Evolutionary conservation across 2,888 invertebrate species (phyloP).

Genomic region (Ichneumon xanthorius): DNA sequence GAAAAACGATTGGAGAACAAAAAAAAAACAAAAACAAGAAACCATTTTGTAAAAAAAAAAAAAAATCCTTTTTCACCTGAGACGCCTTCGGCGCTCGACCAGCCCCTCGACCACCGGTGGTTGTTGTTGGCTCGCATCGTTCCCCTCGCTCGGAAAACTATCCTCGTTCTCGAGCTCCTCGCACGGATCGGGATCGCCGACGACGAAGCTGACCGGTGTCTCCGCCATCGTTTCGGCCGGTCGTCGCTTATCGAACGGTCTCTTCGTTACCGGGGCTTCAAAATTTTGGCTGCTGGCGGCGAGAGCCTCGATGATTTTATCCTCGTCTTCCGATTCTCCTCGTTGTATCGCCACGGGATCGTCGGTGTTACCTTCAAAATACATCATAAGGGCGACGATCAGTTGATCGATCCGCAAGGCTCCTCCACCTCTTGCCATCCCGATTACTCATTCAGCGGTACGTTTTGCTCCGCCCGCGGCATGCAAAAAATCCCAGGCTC

Average conservation of each 20-base stretch:
- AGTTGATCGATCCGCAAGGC: constrained; percentile 6
- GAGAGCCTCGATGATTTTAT: constrained; percentile 5
- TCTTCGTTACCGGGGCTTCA: constrained; percentile 2
- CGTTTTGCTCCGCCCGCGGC: background rate
- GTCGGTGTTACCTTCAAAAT: constrained; percentile 82
- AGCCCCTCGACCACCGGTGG: constrained; percentile 80
- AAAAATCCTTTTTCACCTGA: constrained; percentile 82
- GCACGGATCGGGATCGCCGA: constrained; percentile 80
- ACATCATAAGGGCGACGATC: constrained; percentile 59
- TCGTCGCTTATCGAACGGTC: constrained; percentile 29
- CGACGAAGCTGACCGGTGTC: constrained; percentile 82
- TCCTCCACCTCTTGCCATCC: background rate
- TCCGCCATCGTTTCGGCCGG: constrained; percentile 76
- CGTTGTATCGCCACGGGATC: constrained; percentile 63
- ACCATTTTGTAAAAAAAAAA: constrained; percentile 5
- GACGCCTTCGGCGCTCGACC: constrained; percentile 85
- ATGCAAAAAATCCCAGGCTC: constrained; percentile 27
- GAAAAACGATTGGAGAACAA: background rate
- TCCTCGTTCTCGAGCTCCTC: constrained; percentile 80
- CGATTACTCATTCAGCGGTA: background rate
- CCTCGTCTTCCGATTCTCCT: constrained; percentile 58
- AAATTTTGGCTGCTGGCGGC: background rate
- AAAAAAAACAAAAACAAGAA: constrained; percentile 18
- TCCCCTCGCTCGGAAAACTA: constrained; percentile 79
- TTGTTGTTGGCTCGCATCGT: constrained; percentile 74